These are phyloP conservation scores for cattle (Bos taurus) DNA, from an alignment of 2,113 vertebrate genomes.

Conservation along the genomic window ARS-UCD2.0 NC_037349.1:23261001-23261500, in stretches of 20 bases:
- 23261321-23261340: background rate
- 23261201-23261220: background rate
- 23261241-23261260: background rate
- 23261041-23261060: background rate
- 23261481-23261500: background rate
- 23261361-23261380: background rate
- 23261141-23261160: background rate
- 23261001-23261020: background rate
- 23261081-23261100: background rate
- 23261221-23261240: background rate
- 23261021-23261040: background rate
- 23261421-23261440: background rate
- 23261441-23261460: background rate
- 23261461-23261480: background rate
- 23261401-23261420: background rate
- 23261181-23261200: background rate
- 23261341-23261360: background rate
- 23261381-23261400: background rate
- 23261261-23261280: background rate
- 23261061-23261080: background rate
- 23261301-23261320: background rate
- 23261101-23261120: background rate
- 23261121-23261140: background rate
- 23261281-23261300: background rate
- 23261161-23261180: background rate